Percentiles rank a stretch among this genome's conserved stretches.
Conservation (phyloP, 2,113 vertebrate genomes). For the Hucho hucho region DNA sequence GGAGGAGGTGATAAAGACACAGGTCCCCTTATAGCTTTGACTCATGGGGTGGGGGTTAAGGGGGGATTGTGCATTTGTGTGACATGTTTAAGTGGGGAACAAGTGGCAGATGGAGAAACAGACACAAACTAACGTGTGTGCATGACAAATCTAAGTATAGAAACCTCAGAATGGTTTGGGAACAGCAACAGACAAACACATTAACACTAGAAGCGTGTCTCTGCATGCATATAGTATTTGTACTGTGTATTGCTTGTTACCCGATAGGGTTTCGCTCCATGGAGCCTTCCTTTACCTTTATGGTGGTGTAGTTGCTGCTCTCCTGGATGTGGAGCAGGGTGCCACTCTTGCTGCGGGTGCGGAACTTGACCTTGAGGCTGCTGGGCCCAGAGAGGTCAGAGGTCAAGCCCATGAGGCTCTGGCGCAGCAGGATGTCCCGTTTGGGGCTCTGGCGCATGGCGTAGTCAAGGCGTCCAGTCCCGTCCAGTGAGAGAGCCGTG, state of each 20-base stretch:
- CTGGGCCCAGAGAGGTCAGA: conserved; percentile 48
- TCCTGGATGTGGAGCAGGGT: conserved; percentile 89
- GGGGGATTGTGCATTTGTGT: too few species aligned
- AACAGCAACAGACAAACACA: too few species aligned
- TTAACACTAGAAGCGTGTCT: too few species aligned
- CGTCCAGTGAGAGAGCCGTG: conserved; percentile 89
- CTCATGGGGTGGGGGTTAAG: neutral
- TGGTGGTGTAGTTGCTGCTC: conserved; percentile 93
- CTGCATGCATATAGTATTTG: too few species aligned
- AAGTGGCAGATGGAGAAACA: too few species aligned
- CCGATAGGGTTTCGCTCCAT: too few species aligned
- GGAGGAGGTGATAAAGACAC: conserved; percentile 16
- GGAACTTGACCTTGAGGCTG: conserved; percentile 90
- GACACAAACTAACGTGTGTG: neutral
- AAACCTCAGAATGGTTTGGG: too few species aligned
- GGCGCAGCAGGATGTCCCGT: conserved; percentile 82
- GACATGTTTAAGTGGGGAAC: too few species aligned
- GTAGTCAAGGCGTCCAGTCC: conserved; percentile 89
- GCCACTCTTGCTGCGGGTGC: conserved; percentile 89
- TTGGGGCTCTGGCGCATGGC: conserved; percentile 82
- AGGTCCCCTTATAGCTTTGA: conserved; percentile 12
- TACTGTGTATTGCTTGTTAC: too few species aligned
- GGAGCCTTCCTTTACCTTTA: conserved; percentile 80
- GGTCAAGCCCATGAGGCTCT: conserved; percentile 43
- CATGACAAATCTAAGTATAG: neutral